Conservation (phyloP, 2,797 vertebrate species). For the Ataeniobius toweri region DNA sequence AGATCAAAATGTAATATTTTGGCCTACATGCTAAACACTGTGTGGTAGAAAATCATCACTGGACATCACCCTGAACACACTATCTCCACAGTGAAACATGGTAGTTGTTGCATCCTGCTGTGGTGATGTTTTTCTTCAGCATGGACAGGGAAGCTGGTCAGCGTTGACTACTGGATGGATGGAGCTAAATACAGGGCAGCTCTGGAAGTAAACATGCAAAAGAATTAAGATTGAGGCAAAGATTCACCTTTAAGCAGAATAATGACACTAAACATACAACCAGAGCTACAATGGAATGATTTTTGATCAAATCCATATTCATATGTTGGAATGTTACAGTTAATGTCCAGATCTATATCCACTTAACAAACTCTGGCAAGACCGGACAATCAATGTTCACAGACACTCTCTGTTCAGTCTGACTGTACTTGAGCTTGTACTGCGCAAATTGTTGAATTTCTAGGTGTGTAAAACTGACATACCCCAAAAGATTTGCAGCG, state of each 20-base stretch:
- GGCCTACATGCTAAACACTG: background rate
- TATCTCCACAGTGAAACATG: too few species aligned
- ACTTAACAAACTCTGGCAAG: background rate
- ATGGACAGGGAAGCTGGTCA: background rate
- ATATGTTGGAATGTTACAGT: background rate
- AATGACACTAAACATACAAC: background rate
- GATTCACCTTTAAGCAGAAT: background rate
- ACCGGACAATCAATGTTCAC: background rate
- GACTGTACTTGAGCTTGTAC: background rate
- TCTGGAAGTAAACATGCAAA: background rate
- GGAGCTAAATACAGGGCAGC: background rate
- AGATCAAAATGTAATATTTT: too few species aligned
- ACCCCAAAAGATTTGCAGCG: background rate
- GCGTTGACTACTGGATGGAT: background rate
- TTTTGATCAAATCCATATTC: background rate
- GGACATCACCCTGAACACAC: background rate
- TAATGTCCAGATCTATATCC: background rate
- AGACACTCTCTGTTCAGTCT: background rate
- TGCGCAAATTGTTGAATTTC: background rate
- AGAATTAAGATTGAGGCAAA: background rate
- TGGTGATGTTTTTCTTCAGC: background rate
- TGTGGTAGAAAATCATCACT: background rate
- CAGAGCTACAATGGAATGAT: background rate
- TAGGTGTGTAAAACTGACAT: background rate
- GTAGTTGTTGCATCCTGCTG: background rate